Percentiles rank a stretch among this genome's conserved stretches.
These are phyloP conservation scores for Simalia tracyae DNA, from an alignment of 2,797 vertebrate species.

Conservation along the genomic window DNA sequence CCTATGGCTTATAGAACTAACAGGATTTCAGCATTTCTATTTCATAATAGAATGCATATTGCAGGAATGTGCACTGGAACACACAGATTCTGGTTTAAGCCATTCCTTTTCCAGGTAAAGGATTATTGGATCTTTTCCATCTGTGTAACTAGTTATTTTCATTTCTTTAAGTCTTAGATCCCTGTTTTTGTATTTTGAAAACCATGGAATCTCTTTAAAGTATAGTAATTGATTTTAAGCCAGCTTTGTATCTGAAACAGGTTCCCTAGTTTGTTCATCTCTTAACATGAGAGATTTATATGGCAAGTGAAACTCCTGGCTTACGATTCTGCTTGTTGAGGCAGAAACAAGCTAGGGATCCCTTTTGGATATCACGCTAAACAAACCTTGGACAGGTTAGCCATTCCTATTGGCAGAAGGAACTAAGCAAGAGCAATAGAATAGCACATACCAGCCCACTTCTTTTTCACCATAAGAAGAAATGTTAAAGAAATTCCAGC, in stretches of 20 bases:
- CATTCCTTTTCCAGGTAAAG: not conserved
- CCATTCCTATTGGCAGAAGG: not conserved
- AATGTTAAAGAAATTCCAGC: slow-evolving; percentile 22
- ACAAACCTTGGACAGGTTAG: not conserved
- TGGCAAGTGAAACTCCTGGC: not conserved
- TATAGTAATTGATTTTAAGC: not conserved
- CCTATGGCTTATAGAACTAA: not conserved
- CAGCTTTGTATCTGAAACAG: not conserved
- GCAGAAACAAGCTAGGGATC: not conserved
- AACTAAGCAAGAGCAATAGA: not conserved
- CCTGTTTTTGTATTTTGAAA: not conserved
- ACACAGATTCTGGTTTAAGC: not conserved
- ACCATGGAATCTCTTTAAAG: not conserved
- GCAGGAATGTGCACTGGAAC: not conserved
- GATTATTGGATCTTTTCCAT: not conserved
- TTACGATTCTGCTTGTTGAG: not conserved
- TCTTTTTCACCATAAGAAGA: slow-evolving; percentile 17
- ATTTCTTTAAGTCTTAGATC: too few relatives aligned
- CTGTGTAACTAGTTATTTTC: too few relatives aligned
- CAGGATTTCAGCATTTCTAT: not conserved
- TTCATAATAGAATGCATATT: not conserved
- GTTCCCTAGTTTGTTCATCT: not conserved
- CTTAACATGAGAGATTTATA: not conserved
- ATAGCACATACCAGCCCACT: not conserved
- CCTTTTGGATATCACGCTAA: not conserved